These are phyloP conservation scores for Pseudachorutes palmiensis DNA, from an alignment of 1,140 invertebrate species.

Conservation along the genomic window DNA sequence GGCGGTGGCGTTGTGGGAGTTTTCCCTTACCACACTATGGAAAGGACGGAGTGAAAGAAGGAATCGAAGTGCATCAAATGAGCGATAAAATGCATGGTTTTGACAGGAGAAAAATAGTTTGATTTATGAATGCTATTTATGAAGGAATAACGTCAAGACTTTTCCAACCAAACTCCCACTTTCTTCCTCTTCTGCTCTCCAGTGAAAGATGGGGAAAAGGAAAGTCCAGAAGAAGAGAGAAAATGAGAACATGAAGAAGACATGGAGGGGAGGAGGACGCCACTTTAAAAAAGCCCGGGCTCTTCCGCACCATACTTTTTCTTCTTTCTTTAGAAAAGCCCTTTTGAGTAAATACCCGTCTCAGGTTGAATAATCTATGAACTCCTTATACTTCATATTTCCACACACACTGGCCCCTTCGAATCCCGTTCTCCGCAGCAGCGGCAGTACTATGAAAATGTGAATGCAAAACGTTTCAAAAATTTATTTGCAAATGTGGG, in stretches of 20 bases:
- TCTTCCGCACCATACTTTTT: neutral
- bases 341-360: slow-evolving; percentile 12
- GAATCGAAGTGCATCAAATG: slow-evolving; percentile 35
- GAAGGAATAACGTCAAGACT: neutral
- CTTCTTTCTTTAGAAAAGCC: neutral
- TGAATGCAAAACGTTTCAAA: neutral
- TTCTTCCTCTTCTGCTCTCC: neutral
- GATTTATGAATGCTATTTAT: slow-evolving; percentile 36
- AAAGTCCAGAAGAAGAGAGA: too few species aligned
- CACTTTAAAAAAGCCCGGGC: neutral
- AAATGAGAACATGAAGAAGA: too few species aligned
- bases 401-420: neutral
- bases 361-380: slow-evolving; percentile 7
- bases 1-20: neutral
- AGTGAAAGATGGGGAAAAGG: too few species aligned
- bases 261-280: too few species aligned
- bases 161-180: neutral
- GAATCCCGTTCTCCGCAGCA: neutral
- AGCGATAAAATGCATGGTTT: slow-evolving; percentile 38
- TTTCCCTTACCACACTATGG: too few species aligned
- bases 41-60: slow-evolving; percentile 17
- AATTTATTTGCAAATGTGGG: too few species aligned
- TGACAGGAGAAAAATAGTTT: slow-evolving; percentile 37
- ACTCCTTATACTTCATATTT: neutral
- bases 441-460: neutral